Conservation (phyloP, 2,888 invertebrate species). For the Diplazon laetatorius region DNA sequence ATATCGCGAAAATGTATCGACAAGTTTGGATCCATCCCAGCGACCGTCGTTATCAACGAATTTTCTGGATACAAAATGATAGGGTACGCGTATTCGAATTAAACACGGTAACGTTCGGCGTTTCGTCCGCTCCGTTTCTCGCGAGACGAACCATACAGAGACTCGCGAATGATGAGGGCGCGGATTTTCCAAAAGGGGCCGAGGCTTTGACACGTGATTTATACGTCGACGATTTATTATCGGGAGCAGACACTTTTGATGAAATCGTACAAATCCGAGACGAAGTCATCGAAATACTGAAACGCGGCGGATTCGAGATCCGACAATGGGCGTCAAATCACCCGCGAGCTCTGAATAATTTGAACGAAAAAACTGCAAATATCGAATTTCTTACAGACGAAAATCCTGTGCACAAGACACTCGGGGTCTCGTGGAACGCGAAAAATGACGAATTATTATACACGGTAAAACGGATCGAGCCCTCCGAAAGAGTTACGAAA, state of each 20-base stretch:
- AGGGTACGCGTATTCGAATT: constrained; percentile 36
- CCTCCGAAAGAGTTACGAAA: constrained; percentile 30
- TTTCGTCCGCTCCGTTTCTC: constrained; percentile 56
- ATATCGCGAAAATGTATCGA: constrained; percentile 61
- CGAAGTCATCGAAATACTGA: constrained; percentile 65
- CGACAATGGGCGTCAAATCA: constrained; percentile 70
- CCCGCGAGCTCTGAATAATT: constrained; percentile 40
- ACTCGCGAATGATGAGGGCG: constrained; percentile 62
- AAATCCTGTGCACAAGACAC: constrained; percentile 50
- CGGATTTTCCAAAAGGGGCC: constrained; percentile 48
- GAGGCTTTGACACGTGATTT: constrained; percentile 51
- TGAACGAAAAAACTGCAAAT: constrained; percentile 39
- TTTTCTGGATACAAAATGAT: constrained; percentile 46
- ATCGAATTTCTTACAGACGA: constrained; percentile 28
- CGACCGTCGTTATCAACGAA: constrained; percentile 55
- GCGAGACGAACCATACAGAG: constrained; percentile 57
- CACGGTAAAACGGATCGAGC: constrained; percentile 35
- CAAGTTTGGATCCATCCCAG: constrained; percentile 52
- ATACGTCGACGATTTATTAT: constrained; percentile 65
- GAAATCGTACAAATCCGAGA: constrained; percentile 62
- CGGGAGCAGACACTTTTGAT: constrained; percentile 63
- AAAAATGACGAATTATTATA: constrained; percentile 44
- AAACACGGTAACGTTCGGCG: constrained; percentile 59
- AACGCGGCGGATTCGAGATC: constrained; percentile 71
- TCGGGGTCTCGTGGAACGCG: constrained; percentile 54